Evolutionary conservation across 2,113 vertebrate genomes (phyloP).

Genomic region (Fregetta grallaria): DNA sequence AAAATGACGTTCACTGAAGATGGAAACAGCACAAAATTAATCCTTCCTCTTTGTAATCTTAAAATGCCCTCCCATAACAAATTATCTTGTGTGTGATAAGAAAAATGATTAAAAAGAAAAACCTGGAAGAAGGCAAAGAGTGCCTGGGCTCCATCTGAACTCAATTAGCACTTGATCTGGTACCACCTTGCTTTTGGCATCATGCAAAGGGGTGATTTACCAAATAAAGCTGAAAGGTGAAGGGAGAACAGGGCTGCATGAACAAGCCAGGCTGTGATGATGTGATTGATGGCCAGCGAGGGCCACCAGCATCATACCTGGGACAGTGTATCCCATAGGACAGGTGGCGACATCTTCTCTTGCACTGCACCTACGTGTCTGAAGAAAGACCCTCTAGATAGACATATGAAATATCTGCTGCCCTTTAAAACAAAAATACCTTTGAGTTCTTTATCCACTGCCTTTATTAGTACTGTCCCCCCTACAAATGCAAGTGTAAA

Average conservation of each 20-base stretch:
- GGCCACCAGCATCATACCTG: neutral
- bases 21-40: neutral
- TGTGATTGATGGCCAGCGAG: neutral
- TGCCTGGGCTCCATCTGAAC: neutral
- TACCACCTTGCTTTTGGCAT: neutral
- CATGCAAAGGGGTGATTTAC: fast-evolving
- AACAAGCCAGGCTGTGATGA: neutral
- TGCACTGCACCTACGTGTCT: neutral
- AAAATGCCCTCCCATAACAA: neutral
- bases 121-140: neutral
- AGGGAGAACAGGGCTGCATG: neutral
- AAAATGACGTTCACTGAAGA: neutral
- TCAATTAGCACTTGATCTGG: neutral
- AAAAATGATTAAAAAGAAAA: neutral
- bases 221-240: neutral
- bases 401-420: neutral
- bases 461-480: neutral
- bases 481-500: neutral
- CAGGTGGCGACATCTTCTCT: neutral
- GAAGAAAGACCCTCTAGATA: neutral
- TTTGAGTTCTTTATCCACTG: neutral
- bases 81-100: neutral
- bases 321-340: fast-evolving
- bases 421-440: neutral
- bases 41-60: neutral